A percentile compares a stretch with the other conserved stretches of the same genome.
Conservation (phyloP, 2,888 invertebrate genomes). For the Lycia hirtaria region DNA sequence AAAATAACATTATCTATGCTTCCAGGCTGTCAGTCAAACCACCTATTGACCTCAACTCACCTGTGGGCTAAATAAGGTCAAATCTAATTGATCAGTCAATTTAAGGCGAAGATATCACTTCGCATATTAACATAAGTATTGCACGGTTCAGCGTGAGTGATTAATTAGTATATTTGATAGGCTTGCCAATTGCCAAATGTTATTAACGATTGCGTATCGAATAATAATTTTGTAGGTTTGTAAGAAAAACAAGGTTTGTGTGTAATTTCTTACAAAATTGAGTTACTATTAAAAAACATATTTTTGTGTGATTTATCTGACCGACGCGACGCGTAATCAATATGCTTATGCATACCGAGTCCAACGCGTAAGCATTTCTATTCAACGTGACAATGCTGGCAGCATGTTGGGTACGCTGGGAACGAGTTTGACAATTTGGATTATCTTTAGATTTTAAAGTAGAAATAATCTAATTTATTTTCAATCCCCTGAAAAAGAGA, state of each 20-base stretch:
- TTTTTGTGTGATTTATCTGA: too few species aligned
- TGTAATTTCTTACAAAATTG: too few species aligned
- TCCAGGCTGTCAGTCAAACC: conserved; percentile 6
- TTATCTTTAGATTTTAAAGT: too few species aligned
- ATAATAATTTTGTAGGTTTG: not conserved
- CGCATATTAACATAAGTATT: conserved; percentile 18
- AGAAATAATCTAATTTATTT: too few species aligned
- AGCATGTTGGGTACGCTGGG: too few species aligned
- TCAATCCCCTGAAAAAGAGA: too few species aligned
- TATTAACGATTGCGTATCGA: not conserved
- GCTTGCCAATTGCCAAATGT: conserved; percentile 11
- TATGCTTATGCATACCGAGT: too few species aligned
- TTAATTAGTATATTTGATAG: conserved; percentile 8
- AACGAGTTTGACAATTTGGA: too few species aligned
- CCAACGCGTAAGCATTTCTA: too few species aligned
- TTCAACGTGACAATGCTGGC: too few species aligned
- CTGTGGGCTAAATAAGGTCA: conserved; percentile 13
- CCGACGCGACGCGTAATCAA: too few species aligned
- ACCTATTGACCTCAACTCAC: conserved; percentile 13
- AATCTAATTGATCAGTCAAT: conserved; percentile 21
- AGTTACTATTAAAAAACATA: not conserved
- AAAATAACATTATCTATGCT: not conserved
- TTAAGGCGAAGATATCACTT: not conserved
- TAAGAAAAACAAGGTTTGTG: not conserved
- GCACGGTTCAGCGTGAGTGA: conserved; percentile 5